Conservation (phyloP, 1,140 invertebrate genomes). For the Bathynomus jamesi region DNA sequence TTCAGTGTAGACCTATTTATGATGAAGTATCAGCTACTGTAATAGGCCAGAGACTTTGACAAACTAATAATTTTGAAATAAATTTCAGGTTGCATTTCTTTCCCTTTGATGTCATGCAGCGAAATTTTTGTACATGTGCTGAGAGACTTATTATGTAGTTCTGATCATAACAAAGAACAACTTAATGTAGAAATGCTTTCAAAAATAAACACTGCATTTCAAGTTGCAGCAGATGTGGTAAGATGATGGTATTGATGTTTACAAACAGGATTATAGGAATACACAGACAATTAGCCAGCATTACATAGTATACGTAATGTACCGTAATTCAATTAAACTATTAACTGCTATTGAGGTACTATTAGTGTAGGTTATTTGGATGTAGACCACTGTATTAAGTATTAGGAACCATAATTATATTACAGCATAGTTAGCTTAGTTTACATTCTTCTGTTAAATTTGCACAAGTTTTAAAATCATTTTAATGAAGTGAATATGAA, state of each 20-base stretch:
- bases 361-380: neutral
- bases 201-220: constrained; percentile 25
- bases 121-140: neutral
- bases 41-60: too few relatives aligned
- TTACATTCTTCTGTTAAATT: too few relatives aligned
- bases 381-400: neutral
- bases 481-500: too few relatives aligned
- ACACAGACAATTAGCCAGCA: neutral
- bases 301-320: neutral
- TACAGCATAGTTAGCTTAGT: neutral
- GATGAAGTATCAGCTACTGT: too few relatives aligned
- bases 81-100: too few relatives aligned
- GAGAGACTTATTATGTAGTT: neutral
- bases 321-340: neutral
- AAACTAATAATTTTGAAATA: too few relatives aligned
- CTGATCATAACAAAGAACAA: neutral
- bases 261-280: neutral
- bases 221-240: constrained; percentile 35
- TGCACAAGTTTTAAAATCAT: too few relatives aligned
- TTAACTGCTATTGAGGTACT: neutral
- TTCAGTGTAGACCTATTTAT: too few relatives aligned
- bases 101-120: neutral
- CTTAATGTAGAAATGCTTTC: constrained; percentile 20
- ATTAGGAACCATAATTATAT: neutral
- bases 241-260: neutral